Evolutionary conservation across 2,888 invertebrate species (phyloP).

Genomic region (Noctua comes): DNA sequence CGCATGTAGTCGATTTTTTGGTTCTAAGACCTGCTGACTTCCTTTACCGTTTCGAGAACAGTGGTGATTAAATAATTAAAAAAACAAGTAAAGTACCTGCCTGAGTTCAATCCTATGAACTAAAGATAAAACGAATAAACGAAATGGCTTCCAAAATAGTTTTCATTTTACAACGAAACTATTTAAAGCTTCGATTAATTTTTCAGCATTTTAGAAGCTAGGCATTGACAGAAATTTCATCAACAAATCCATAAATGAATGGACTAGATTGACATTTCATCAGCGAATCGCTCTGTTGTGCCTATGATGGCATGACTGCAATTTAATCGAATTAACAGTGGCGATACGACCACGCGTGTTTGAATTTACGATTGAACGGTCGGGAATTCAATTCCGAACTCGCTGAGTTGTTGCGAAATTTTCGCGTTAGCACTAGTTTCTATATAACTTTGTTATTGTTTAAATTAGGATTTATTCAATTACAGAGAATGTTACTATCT

Average conservation of each 20-base stretch:
- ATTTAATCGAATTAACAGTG: conserved; percentile 61
- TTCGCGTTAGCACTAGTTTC: conserved; percentile 23
- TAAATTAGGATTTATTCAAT: not conserved
- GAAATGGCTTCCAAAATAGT: not conserved
- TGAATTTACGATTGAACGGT: conserved; percentile 61
- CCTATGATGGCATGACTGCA: conserved; percentile 55
- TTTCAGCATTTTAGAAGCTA: not conserved
- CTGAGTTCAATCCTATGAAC: no score
- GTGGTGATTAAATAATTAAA: no score
- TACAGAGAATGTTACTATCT: no score
- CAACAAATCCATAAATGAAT: conserved; percentile 14
- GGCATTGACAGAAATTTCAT: conserved; percentile 9
- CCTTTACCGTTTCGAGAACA: no score
- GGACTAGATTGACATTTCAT: conserved; percentile 47
- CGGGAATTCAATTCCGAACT: conserved; percentile 54
- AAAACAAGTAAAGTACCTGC: no score
- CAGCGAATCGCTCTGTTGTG: conserved; percentile 23
- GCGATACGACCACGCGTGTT: conserved; percentile 51
- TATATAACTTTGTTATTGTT: conserved; percentile 22
- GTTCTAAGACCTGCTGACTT: no score
- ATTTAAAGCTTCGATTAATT: not conserved
- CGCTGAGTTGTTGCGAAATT: conserved; percentile 38
- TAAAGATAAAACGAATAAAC: not conserved
- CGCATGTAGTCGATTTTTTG: no score
- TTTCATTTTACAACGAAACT: not conserved